phyloP scores from a whole-genome alignment of 2,888 invertebrate species.

The Boloria euphrosyne region DNA sequence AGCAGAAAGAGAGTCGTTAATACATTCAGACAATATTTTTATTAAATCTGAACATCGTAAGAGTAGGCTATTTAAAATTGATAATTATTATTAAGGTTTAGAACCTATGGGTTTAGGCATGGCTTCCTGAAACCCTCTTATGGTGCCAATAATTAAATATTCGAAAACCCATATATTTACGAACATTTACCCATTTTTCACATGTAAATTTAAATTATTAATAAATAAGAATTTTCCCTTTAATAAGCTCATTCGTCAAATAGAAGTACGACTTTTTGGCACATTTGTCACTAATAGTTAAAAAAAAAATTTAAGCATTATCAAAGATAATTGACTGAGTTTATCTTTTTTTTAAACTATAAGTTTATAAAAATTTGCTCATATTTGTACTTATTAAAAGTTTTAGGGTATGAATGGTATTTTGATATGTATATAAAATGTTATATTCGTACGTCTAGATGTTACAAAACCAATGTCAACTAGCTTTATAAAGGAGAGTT shows the following conservation, averaged over 20 bases:
- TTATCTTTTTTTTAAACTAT: background rate
- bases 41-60: constrained; percentile 65
- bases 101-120: constrained; percentile 6
- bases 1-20: constrained; percentile 63
- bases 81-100: constrained; percentile 46
- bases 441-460: too few species aligned
- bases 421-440: constrained; percentile 1
- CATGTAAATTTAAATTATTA: too few species aligned
- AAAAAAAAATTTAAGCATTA: background rate
- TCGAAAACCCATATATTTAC: background rate
- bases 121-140: background rate
- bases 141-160: constrained; percentile 14
- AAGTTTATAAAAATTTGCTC: constrained; percentile 9
- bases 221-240: too few species aligned
- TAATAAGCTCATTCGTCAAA: too few species aligned
- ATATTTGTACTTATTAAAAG: constrained; percentile 17
- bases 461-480: too few species aligned
- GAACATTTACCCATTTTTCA: background rate
- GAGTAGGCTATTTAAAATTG: constrained; percentile 55
- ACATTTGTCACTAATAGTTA: too few species aligned
- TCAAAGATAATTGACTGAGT: constrained; percentile 6
- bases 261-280: too few species aligned
- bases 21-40: constrained; percentile 69
- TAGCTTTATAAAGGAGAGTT: too few species aligned
- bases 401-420: background rate